Percentiles rank a stretch among this genome's conserved stretches.
Evolutionary conservation across 2,797 vertebrate species (phyloP).

Genomic region (Sebastes hubbsi): DNA sequence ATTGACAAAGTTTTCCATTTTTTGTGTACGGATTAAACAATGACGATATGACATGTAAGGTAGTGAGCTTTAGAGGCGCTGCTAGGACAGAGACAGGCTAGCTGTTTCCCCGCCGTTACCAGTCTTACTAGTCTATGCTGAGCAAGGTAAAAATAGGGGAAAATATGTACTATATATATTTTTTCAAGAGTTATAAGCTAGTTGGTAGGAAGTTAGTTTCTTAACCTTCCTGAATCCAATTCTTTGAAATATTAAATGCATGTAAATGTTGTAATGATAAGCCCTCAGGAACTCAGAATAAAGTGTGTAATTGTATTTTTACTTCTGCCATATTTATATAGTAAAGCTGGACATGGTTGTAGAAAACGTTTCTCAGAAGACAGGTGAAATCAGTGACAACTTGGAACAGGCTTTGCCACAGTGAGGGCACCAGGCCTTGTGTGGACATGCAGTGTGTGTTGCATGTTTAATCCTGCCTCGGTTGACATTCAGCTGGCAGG

Average conservation of each 20-base stretch:
- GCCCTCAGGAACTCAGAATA: not conserved
- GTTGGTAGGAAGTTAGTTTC: not conserved
- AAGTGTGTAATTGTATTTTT: not conserved
- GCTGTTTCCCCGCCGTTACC: not conserved
- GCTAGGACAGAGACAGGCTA: not conserved
- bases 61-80: not conserved
- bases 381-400: not conserved
- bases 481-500: slow-evolving; percentile 25
- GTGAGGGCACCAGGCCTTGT: slow-evolving; percentile 2
- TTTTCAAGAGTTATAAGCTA: not conserved
- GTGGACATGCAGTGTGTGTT: not conserved
- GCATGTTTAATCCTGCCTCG: slow-evolving; percentile 29
- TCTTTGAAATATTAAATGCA: not conserved
- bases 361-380: not conserved
- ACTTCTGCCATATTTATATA: slow-evolving; percentile 23
- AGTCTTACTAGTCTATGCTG: not conserved
- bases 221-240: not conserved
- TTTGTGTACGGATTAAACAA: not conserved
- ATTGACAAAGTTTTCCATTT: not conserved
- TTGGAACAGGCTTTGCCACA: not conserved
- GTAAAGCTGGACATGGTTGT: not conserved
- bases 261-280: not conserved
- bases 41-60: not conserved
- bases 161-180: not conserved
- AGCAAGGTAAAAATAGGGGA: not conserved